Conservation (phyloP, 2,888 invertebrate species). For the Drosophila hamatofila region DNA sequence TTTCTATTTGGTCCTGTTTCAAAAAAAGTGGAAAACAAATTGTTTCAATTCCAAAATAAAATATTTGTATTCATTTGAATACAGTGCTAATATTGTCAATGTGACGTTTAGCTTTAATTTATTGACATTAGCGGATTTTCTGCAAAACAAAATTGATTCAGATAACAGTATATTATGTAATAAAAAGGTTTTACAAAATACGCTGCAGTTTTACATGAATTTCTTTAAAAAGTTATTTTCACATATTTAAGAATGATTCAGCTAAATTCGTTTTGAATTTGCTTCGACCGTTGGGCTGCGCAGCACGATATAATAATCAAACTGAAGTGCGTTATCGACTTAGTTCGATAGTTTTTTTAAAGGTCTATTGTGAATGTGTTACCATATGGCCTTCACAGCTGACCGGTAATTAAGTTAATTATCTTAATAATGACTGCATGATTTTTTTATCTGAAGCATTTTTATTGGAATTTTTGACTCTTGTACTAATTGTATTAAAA, state of each 20-base stretch:
- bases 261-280: not conserved
- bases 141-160: not conserved
- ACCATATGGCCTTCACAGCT: slow-evolving; percentile 17
- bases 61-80: not conserved
- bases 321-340: not conserved
- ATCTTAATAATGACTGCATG: not conserved
- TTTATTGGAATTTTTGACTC: too few relatives aligned
- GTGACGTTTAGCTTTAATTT: not conserved
- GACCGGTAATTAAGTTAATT: not conserved
- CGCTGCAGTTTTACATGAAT: not conserved
- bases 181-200: too few relatives aligned
- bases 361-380: slow-evolving; percentile 9
- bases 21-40: not conserved
- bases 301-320: not conserved
- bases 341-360: not conserved
- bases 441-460: too few relatives aligned
- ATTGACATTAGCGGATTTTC: slow-evolving; percentile 9
- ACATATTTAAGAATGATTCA: not conserved
- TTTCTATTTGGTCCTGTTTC: not conserved
- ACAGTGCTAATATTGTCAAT: not conserved
- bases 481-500: not conserved
- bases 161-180: too few relatives aligned
- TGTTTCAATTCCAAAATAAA: not conserved
- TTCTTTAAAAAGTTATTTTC: not conserved
- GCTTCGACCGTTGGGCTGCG: not conserved